These are phyloP conservation scores for Neostethus bicornis DNA, from an alignment of 2,797 vertebrate species.

Conservation along the genomic window DNA sequence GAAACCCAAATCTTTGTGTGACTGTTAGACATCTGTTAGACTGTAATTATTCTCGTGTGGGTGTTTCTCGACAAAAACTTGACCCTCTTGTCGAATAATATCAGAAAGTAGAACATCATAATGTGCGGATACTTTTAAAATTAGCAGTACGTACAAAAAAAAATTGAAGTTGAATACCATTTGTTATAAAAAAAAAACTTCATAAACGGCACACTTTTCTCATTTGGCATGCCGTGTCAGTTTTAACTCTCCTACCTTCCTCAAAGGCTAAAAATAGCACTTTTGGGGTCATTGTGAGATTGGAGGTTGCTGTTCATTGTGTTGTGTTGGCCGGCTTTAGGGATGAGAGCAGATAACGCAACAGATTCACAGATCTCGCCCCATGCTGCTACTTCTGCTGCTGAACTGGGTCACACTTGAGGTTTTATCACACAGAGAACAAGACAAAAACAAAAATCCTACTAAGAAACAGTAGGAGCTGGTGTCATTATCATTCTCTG, in stretches of 20 bases:
- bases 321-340: conserved; percentile 44
- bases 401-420: conserved; percentile 47
- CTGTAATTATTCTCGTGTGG: not conserved
- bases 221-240: conserved; percentile 6
- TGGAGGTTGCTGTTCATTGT: conserved; percentile 27
- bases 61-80: not conserved
- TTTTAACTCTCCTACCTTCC: conserved; percentile 24
- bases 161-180: too few relatives aligned
- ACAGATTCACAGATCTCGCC: conserved; percentile 34
- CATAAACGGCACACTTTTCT: not conserved
- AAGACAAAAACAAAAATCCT: conserved; percentile 3
- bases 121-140: not conserved
- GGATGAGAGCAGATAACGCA: conserved; percentile 58
- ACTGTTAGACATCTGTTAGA: not conserved
- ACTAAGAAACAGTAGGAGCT: too few relatives aligned
- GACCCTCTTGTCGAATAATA: not conserved
- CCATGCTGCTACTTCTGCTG: conserved; percentile 26
- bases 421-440: conserved; percentile 23
- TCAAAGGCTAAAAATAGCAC: conserved; percentile 50
- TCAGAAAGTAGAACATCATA: not conserved
- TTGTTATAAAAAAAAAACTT: not conserved
- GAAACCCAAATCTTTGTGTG: not conserved
- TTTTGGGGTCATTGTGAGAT: conserved; percentile 42
- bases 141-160: too few relatives aligned
- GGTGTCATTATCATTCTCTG: too few relatives aligned